Evolutionary conservation across 2,888 invertebrate genomes (phyloP), one percentile per base, ranked within the genome.

Genomic region (Hirtodrosophila trivittata): DNA sequence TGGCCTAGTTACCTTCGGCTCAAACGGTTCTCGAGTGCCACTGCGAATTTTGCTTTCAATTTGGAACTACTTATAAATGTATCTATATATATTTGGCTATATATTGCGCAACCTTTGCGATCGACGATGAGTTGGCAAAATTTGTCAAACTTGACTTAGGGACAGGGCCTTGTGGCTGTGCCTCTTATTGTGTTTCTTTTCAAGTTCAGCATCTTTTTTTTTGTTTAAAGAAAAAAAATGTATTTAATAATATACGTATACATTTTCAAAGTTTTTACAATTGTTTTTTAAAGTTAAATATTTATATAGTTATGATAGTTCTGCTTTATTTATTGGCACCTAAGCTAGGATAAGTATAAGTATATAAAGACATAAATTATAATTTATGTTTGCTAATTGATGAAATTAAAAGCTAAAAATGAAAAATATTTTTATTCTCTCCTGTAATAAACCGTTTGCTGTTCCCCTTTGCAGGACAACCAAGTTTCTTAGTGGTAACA

Each of bases 351-450:
- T 25, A 4, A 25, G n/a, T n/a, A n/a, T 21, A 3, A 21, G 2
- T 21, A 21, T 21, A 21, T 21, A 28, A n/a, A 28, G 32, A 50
- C 65, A 62, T 68, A 58, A 64, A 75, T 35, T 55, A 45, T 13
- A 35, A 52, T 75, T 69, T 52, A 74, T 74, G 72, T 28, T 60
- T 52, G 45, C 42, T 33, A 32, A 38, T 47, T 16, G 13, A 45
- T 45, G 16, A 66, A 71, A 71, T 69, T 86, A 83, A 76, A 87
- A 86, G 85, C 87, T 88, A 87, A 88, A 87, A 88, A 88, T 87
- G 69, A 87, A 86, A 81, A 87, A 87, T 88, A 88, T 87, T 87
- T 88, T 85, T 85, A 87, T 87, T 88, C 87, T 87, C 80, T 85
- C 77, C 83, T 77, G 75, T 87, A 60, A 42, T 58, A 68, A 56